Percentiles rank a stretch among this genome's conserved stretches.
phyloP scores from a whole-genome alignment of 2,888 invertebrate genomes.

The Lochmaea crataegi region DNA sequence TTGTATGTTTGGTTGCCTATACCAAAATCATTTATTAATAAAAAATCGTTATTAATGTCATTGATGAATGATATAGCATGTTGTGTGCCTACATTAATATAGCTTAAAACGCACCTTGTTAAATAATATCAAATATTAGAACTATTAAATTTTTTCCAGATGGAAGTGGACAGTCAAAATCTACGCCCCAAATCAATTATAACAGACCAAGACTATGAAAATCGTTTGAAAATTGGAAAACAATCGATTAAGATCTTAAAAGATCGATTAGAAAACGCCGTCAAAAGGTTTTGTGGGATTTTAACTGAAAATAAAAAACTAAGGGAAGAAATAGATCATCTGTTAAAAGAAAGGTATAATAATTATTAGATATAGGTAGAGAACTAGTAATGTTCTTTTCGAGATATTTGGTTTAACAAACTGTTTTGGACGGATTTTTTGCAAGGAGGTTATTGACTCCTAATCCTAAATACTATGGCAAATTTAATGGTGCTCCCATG shows the following conservation, averaged over 20 bases:
- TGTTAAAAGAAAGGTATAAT: slow-evolving; percentile 80
- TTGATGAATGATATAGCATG: too few species aligned
- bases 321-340: slow-evolving; percentile 82
- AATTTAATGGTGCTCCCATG: too few species aligned
- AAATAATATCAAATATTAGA: neutral
- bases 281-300: slow-evolving; percentile 80
- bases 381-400: too few species aligned
- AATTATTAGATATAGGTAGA: neutral
- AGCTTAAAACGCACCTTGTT: too few species aligned
- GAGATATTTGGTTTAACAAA: too few species aligned
- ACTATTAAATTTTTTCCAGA: slow-evolving; percentile 50
- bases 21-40: too few species aligned
- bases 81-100: too few species aligned
- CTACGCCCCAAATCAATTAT: slow-evolving; percentile 63
- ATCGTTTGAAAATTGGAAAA: slow-evolving; percentile 68
- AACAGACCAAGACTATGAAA: slow-evolving; percentile 66
- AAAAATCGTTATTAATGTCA: too few species aligned
- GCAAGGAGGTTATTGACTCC: too few species aligned
- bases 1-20: too few species aligned
- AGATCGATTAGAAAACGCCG: slow-evolving; percentile 80
- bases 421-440: too few species aligned
- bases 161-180: slow-evolving; percentile 64
- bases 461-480: too few species aligned
- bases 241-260: slow-evolving; percentile 74
- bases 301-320: slow-evolving; percentile 79